These are phyloP conservation scores for Seriola quinqueradiata DNA, from an alignment of 2,113 vertebrate genomes.

Conservation along the genomic window DNA sequence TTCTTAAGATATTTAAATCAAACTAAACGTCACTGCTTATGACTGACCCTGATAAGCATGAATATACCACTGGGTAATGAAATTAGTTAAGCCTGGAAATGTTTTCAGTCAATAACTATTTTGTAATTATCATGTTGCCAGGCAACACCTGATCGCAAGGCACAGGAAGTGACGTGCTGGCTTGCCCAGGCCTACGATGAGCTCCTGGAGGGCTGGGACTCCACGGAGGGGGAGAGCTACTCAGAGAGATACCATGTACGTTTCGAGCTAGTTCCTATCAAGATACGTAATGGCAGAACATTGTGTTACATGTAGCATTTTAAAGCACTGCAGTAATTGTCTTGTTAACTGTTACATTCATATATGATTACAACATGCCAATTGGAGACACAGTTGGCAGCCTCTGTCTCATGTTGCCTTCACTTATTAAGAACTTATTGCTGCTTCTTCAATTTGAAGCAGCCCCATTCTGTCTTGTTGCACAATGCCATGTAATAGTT, in stretches of 20 bases:
- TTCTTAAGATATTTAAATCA: no score
- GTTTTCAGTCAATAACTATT: neutral
- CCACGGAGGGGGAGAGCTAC: conserved; percentile 87
- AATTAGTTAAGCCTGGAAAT: neutral
- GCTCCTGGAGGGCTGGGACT: conserved; percentile 86
- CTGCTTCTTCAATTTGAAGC: neutral
- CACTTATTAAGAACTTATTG: neutral
- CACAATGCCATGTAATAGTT: neutral
- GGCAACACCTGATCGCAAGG: conserved; percentile 81
- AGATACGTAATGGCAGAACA: neutral
- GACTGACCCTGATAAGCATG: neutral
- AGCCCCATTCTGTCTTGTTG: no score
- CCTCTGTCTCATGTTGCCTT: neutral
- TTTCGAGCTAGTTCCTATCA: neutral
- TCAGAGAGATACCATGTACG: conserved; percentile 90
- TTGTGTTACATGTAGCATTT: neutral
- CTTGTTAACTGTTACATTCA: neutral
- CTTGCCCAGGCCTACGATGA: conserved; percentile 87
- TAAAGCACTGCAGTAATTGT: neutral
- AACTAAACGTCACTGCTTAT: neutral
- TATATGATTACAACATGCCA: neutral
- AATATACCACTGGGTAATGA: neutral
- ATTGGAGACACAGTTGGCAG: neutral
- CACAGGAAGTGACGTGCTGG: conserved; percentile 88
- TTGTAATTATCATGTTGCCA: conserved; percentile 9